phyloP scores from a whole-genome alignment of 2,888 invertebrate species.

The Phlogophora meticulosa region DNA sequence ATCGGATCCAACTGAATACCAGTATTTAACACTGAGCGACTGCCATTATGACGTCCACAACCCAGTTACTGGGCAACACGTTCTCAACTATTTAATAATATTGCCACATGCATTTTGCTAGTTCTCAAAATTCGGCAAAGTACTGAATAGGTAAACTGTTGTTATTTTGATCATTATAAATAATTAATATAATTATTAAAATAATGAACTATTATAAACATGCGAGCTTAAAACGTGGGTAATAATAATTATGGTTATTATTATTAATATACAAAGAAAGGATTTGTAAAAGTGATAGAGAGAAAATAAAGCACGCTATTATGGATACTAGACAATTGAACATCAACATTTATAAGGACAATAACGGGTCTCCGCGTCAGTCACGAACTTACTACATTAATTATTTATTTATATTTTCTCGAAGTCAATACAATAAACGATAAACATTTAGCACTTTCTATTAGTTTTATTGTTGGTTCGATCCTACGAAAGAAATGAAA shows the following conservation, averaged over 20 bases:
- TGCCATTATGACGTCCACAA: no score
- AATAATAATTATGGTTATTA: not conserved
- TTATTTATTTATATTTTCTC: slow-evolving; percentile 56
- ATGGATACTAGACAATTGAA: slow-evolving; percentile 53
- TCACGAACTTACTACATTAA: slow-evolving; percentile 48
- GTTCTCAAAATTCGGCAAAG: no score
- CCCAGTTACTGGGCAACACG: no score
- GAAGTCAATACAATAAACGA: slow-evolving; percentile 42
- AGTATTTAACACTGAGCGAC: no score
- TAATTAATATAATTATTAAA: no score
- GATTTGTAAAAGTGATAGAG: slow-evolving; percentile 13
- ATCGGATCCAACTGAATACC: no score
- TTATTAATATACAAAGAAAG: slow-evolving; percentile 1
- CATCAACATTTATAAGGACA: slow-evolving; percentile 50
- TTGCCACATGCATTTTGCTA: no score
- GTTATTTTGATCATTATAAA: no score
- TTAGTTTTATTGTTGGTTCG: slow-evolving; percentile 21
- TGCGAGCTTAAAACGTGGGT: no score
- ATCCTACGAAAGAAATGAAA: slow-evolving; percentile 21
- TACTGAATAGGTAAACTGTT: no score
- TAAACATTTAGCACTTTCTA: slow-evolving; percentile 26
- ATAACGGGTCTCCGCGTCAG: slow-evolving; percentile 35
- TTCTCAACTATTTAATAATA: no score
- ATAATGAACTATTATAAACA: no score
- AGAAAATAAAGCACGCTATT: slow-evolving; percentile 29